phyloP scores from a whole-genome alignment of 1,140 invertebrate species.

The Matsumurasca onukii region DNA sequence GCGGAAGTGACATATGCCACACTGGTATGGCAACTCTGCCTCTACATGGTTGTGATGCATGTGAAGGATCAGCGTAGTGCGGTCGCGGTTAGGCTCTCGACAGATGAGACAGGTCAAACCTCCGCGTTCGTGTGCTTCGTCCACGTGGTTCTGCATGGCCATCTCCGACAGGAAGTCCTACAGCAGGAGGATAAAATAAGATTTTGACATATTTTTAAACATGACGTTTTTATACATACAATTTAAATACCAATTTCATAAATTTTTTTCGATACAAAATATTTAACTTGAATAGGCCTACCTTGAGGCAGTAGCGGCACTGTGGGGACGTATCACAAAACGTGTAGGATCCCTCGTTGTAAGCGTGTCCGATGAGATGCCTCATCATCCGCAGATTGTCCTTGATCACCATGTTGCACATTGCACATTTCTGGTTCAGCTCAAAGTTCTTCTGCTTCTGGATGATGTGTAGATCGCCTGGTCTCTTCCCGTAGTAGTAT shows the following conservation, averaged over 20 bases:
- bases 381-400: slow-evolving; percentile 65
- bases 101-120: slow-evolving; percentile 45
- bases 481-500: slow-evolving; percentile 60
- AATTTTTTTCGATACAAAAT: no score
- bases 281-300: no score
- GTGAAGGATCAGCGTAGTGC: slow-evolving; percentile 61
- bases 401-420: slow-evolving; percentile 56
- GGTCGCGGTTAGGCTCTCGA: slow-evolving; percentile 40
- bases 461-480: slow-evolving; percentile 41
- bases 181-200: no score
- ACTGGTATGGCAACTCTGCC: slow-evolving; percentile 77
- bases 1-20: slow-evolving; percentile 69
- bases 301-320: slow-evolving; percentile 45
- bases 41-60: slow-evolving; percentile 72
- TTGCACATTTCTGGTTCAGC: slow-evolving; percentile 49
- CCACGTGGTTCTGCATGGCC: slow-evolving; percentile 39
- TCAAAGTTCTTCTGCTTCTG: neutral
- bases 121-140: slow-evolving; percentile 35
- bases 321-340: slow-evolving; percentile 27
- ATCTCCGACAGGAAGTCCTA: slow-evolving; percentile 37
- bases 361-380: slow-evolving; percentile 65
- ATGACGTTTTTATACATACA: no score
- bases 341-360: slow-evolving; percentile 45
- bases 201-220: no score
- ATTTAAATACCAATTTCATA: no score